phyloP scores from a whole-genome alignment of 2,113 vertebrate species.

The Excalfactoria chinensis region DNA sequence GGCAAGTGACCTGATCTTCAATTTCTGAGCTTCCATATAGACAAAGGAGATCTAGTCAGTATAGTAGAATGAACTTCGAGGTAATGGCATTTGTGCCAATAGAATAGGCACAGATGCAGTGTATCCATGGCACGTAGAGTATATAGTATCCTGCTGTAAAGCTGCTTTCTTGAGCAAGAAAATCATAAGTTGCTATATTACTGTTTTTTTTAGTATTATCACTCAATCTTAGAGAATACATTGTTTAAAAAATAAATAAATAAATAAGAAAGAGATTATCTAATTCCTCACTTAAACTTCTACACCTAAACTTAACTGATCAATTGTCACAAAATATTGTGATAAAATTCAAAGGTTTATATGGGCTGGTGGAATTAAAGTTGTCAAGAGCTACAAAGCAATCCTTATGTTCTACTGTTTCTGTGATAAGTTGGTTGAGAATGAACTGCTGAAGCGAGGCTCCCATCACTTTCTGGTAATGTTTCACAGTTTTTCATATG shows the following conservation, averaged over 20 bases:
- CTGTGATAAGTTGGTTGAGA: not conserved
- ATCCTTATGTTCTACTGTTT: not conserved
- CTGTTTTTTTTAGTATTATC: not conserved
- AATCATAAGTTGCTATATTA: not conserved
- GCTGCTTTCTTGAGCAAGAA: not conserved
- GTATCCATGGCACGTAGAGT: accelerated
- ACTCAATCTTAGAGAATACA: not conserved
- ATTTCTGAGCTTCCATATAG: not conserved
- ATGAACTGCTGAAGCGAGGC: not conserved
- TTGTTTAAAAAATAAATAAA: not conserved
- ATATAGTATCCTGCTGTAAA: not conserved
- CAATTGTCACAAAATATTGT: not conserved
- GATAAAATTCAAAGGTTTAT: not conserved
- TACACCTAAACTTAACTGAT: not conserved
- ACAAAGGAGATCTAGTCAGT: not conserved
- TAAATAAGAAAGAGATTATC: not conserved
- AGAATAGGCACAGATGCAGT: too few species aligned
- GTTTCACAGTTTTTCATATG: not conserved
- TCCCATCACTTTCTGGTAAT: not conserved
- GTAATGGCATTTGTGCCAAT: not conserved
- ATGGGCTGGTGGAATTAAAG: not conserved
- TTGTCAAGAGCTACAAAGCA: not conserved
- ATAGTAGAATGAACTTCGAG: not conserved
- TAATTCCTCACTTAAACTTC: not conserved
- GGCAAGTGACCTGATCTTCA: not conserved